A percentile compares a stretch with the other conserved stretches of the same genome.
Conservation (phyloP, 2,797 vertebrate species). For the Bovichtus variegatus region DNA sequence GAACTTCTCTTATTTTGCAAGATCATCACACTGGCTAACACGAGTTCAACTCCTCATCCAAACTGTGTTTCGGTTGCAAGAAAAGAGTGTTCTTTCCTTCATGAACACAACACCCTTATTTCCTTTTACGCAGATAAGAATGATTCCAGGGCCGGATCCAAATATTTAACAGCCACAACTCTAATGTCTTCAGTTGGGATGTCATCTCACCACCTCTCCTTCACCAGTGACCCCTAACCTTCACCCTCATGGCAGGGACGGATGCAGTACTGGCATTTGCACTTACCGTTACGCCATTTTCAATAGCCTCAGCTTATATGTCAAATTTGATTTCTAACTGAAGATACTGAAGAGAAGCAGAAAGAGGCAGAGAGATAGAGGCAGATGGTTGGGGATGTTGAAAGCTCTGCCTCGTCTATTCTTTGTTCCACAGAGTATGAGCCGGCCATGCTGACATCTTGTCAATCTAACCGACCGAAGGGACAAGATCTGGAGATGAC, state of each 20-base stretch:
- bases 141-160: not conserved
- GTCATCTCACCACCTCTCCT: not conserved
- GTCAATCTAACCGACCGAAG: conserved; percentile 78
- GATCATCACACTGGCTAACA: not conserved
- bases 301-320: conserved; percentile 22
- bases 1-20: not conserved
- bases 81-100: not conserved
- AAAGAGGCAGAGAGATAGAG: conserved; percentile 32
- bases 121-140: not conserved
- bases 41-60: not conserved
- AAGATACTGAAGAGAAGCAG: conserved; percentile 16
- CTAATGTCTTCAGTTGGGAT: not conserved
- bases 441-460: conserved; percentile 72
- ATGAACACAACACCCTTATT: not conserved
- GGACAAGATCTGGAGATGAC: conserved; percentile 76
- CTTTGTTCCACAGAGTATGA: conserved; percentile 84
- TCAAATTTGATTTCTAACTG: conserved; percentile 28
- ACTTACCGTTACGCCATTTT: not conserved
- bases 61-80: not conserved
- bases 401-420: conserved; percentile 81
- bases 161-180: not conserved
- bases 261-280: conserved; percentile 11
- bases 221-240: conserved; percentile 5
- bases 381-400: conserved; percentile 65
- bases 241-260: not conserved